Evolutionary conservation across 2,113 vertebrate genomes (phyloP), one percentile per base, ranked within the genome.

Genomic region (Cranoglanis bouderius): DNA sequence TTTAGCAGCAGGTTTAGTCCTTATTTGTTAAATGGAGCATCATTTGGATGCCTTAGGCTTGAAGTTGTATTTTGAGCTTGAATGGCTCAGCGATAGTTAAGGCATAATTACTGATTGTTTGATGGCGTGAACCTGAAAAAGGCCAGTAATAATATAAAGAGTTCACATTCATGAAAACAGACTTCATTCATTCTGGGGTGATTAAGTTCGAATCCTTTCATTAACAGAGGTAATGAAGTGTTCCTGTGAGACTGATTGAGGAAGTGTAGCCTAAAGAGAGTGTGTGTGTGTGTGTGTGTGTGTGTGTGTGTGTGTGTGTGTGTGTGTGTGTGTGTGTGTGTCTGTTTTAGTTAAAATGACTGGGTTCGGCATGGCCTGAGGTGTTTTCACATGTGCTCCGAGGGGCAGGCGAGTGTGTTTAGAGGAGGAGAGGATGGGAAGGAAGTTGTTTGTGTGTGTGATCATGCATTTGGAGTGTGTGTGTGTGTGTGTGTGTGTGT

Each of bases 191-290:
- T 77, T 77, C 89, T 26, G 53, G 35, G 53, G 10, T 82, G 40
- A 43, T 43, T 40, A 6, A 43, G 26, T 83, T 84, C 13, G 32
- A 77, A 84, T 6, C 6, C 19, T 9, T 38, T 70, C 81, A 70
- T 87, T 90, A 84, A 87, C 18, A 29, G 72, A 14, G 61, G 14
- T 78, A 87, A 90, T 87, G 82, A 83, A 61, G 88, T 67, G 43
- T 63, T 51, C 26, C 82, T 40, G 81, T 57, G 32, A 21, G 49
- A 80, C 38, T 26, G 72, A 75, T 43, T 1, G 38, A 82, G 46
- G 87, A 72, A 83, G 35, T 43, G 21, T 55, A 74, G 40, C 40
- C 24, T 9, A 43, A 75, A 38, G 40, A 2, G 38, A 7, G 29
- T 46, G 24, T 49, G 19, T n/a, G 24, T 85, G 38, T 67, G 21